phyloP scores from a whole-genome alignment of 2,797 vertebrate genomes.

The Pipistrellus kuhlii region DNA sequence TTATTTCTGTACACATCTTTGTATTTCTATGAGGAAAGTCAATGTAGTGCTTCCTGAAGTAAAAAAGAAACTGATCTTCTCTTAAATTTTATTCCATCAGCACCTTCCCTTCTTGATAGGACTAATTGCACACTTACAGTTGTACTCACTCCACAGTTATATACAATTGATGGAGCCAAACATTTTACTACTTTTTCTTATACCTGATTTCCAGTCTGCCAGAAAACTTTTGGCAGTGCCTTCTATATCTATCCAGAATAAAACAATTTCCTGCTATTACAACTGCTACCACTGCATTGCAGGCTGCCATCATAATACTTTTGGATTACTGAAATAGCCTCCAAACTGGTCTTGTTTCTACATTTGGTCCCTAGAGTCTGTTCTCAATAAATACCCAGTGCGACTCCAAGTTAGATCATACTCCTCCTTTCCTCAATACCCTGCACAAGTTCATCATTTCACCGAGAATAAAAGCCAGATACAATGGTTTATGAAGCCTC shows the following conservation, averaged over 20 bases:
- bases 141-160: background rate
- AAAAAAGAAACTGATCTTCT: background rate
- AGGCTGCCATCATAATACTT: background rate
- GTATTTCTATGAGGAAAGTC: conserved; percentile 11
- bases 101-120: background rate
- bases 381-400: background rate
- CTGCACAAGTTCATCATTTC: background rate
- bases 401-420: background rate
- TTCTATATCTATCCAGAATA: background rate
- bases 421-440: background rate
- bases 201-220: background rate
- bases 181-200: background rate
- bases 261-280: background rate
- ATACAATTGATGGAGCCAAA: background rate
- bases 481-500: background rate
- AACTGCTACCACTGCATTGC: background rate
- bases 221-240: background rate
- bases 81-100: background rate
- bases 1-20: background rate
- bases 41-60: background rate
- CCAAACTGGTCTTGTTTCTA: background rate
- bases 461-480: background rate
- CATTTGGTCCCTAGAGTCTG: background rate
- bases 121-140: background rate
- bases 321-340: background rate